Percentiles rank a stretch among this genome's conserved stretches.
These are phyloP conservation scores for Jacana jacana DNA, from an alignment of 2,113 vertebrate genomes.

Conservation along the genomic window DNA sequence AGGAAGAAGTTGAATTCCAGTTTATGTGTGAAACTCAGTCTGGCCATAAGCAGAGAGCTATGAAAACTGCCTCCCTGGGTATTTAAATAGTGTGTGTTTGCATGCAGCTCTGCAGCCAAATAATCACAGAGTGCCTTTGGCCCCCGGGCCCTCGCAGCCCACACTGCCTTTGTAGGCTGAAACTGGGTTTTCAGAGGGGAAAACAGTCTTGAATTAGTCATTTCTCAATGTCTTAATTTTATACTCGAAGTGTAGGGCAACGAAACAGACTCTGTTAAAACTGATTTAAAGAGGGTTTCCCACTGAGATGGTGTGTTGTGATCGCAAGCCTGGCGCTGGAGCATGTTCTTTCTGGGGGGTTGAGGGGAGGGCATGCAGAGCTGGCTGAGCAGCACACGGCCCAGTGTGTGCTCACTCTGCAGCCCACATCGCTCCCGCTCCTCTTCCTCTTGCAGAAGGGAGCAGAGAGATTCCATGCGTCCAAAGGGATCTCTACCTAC, in stretches of 20 bases:
- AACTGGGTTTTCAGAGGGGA: neutral
- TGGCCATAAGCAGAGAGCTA: neutral
- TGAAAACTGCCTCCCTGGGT: neutral
- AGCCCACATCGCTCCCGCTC: neutral
- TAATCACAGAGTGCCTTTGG: neutral
- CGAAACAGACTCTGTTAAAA: neutral
- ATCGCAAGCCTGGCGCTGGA: neutral
- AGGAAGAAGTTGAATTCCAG: neutral
- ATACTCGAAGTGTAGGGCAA: neutral
- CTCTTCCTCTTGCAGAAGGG: neutral
- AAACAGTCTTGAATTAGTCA: neutral
- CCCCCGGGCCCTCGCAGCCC: neutral
- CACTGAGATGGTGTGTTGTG: neutral
- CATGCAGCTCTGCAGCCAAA: neutral
- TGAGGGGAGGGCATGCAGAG: too few relatives aligned
- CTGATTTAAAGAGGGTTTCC: neutral
- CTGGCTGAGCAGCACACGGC: neutral
- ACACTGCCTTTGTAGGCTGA: neutral
- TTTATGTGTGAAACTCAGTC: fast-evolving
- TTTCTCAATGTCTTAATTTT: neutral
- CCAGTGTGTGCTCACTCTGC: fast-evolving
- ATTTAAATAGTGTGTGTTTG: fast-evolving
- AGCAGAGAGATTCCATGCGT: neutral
- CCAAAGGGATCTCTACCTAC: neutral
- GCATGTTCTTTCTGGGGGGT: neutral